A percentile compares a stretch with the other conserved stretches of the same genome.
phyloP scores from a whole-genome alignment of 2,113 vertebrate genomes.

The Cyrtonyx montezumae region DNA sequence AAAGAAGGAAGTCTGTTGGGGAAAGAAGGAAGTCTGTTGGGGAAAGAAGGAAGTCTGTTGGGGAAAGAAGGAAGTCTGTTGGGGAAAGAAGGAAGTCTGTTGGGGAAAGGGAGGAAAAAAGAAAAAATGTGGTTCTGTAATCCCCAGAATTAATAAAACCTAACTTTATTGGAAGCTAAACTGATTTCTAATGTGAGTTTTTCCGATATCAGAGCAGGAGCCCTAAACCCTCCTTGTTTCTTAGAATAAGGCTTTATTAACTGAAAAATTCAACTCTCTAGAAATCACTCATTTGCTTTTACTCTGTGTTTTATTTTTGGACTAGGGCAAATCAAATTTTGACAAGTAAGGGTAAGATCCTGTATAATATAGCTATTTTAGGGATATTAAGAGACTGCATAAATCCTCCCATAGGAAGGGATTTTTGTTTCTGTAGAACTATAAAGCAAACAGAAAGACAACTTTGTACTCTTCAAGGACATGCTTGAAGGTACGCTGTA shows the following conservation, averaged over 20 bases:
- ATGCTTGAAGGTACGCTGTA: not conserved
- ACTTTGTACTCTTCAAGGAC: too few species aligned
- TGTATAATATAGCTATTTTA: not conserved
- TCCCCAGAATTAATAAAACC: not conserved
- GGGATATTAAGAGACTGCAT: not conserved
- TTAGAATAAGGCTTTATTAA: conserved; percentile 34
- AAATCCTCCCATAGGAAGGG: conserved; percentile 2
- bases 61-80: not conserved
- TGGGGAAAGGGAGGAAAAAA: too few species aligned
- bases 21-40: not conserved
- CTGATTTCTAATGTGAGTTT: not conserved
- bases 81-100: conserved; percentile 11
- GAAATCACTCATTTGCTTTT: conserved; percentile 55
- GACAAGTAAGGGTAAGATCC: conserved; percentile 49
- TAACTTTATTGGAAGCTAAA: not conserved
- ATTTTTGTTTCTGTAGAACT: conserved; percentile 38
- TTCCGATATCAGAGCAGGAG: not conserved
- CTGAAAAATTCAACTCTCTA: conserved; percentile 56
- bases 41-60: conserved; percentile 4
- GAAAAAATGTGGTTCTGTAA: not conserved
- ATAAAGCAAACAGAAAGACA: not conserved
- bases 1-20: too few species aligned
- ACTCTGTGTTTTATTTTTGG: conserved; percentile 40
- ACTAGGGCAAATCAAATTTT: conserved; percentile 30
- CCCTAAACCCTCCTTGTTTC: not conserved